Evolutionary conservation across 1,140 invertebrate species (phyloP).

Genomic region (Sipha flava): DNA sequence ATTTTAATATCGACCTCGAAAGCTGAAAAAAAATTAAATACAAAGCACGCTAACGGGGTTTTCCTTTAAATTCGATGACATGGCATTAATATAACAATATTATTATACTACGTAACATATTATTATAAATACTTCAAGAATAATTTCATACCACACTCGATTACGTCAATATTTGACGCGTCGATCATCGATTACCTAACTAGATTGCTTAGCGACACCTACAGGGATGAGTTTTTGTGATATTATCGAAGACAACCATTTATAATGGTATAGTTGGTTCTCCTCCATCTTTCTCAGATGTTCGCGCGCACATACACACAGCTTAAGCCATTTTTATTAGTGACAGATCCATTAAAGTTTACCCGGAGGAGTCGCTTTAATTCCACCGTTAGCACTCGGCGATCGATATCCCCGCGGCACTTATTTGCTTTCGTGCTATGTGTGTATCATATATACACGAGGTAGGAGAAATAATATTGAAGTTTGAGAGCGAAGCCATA

Average conservation of each 20-base stretch:
- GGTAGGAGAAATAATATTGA: neutral
- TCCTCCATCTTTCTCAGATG: neutral
- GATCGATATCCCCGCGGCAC: neutral
- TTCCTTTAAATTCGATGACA: no score
- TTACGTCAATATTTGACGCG: neutral
- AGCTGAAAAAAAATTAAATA: no score
- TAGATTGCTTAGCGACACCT: neutral
- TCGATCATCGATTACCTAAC: neutral
- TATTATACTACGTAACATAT: no score
- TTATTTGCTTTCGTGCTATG: no score
- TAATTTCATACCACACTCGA: neutral
- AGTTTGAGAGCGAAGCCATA: no score
- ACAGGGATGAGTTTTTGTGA: neutral
- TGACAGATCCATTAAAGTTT: neutral
- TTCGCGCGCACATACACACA: neutral
- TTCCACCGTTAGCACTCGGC: neutral
- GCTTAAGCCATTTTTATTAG: slow-evolving; percentile 1
- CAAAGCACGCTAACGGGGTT: no score
- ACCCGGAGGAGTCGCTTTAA: neutral
- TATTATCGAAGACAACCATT: neutral
- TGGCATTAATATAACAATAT: no score
- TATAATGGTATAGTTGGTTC: neutral
- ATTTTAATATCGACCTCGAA: no score
- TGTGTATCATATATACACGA: no score
- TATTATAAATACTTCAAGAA: neutral